phyloP scores from a whole-genome alignment of 2,888 invertebrate species.

The Geotrupes spiniger region DNA sequence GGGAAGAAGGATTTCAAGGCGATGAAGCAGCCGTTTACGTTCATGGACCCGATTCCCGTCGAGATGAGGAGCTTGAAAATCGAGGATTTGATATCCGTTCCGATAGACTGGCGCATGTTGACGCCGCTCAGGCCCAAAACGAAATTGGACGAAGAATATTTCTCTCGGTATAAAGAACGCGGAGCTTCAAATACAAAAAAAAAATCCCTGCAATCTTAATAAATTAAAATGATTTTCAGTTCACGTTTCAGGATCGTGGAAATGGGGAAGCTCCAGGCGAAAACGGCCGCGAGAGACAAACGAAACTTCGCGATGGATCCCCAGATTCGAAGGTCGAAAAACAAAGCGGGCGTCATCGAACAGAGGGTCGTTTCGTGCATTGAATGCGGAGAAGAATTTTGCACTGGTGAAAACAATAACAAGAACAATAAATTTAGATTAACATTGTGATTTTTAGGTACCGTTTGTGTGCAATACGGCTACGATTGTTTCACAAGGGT shows the following conservation, averaged over 20 bases:
- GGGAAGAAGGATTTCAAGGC: constrained; percentile 68
- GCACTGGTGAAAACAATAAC: constrained; percentile 72
- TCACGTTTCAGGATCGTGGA: constrained; percentile 73
- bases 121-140: constrained; percentile 82
- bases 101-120: constrained; percentile 92
- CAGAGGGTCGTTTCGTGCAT: constrained; percentile 70
- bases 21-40: constrained; percentile 62
- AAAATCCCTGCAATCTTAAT: no score
- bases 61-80: constrained; percentile 77
- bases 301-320: constrained; percentile 64
- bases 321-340: constrained; percentile 73
- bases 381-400: constrained; percentile 85
- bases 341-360: constrained; percentile 78
- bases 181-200: no score
- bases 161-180: constrained; percentile 64
- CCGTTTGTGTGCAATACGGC: constrained; percentile 55
- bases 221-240: no score
- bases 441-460: constrained; percentile 42
- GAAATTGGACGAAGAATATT: constrained; percentile 83
- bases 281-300: constrained; percentile 69
- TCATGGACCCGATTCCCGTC: constrained; percentile 76
- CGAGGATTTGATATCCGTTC: constrained; percentile 76
- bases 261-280: constrained; percentile 74
- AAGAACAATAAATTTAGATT: no score
- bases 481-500: constrained; percentile 58